Evolutionary conservation across 2,797 vertebrate species (phyloP).

Genomic region (Alcedo quadribrachys): DNA sequence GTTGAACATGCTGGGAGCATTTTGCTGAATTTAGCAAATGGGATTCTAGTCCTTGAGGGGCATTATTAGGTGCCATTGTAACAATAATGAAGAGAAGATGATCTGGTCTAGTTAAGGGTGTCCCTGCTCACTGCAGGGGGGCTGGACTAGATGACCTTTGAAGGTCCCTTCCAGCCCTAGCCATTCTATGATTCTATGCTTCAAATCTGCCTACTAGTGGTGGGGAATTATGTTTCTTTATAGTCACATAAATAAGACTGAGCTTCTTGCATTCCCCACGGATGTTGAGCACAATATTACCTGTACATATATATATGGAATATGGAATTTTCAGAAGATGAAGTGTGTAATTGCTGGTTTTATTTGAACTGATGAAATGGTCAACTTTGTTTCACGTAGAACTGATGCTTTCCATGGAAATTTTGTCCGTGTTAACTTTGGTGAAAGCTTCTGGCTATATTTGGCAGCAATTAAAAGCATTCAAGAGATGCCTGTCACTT

Average conservation of each 20-base stretch:
- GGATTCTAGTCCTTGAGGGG: constrained; percentile 31
- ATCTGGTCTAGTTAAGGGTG: neutral
- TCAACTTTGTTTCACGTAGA: neutral
- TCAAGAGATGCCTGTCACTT: constrained; percentile 52
- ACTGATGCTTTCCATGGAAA: constrained; percentile 44
- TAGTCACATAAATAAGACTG: neutral
- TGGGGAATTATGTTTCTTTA: neutral
- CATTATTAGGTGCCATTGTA: constrained; percentile 39
- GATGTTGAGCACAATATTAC: neutral
- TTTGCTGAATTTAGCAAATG: constrained; percentile 49
- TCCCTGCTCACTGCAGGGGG: no score
- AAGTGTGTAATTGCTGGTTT: constrained; percentile 17
- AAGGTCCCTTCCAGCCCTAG: no score
- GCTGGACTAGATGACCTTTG: no score
- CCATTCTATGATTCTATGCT: no score
- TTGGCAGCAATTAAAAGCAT: constrained; percentile 57
- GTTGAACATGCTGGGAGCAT: neutral
- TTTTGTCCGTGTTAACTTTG: neutral
- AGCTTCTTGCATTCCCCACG: neutral
- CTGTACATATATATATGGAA: neutral
- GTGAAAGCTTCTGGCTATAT: constrained; percentile 26
- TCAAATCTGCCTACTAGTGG: constrained; percentile 59
- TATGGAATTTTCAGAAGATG: neutral
- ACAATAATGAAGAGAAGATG: constrained; percentile 37
- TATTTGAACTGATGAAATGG: constrained; percentile 29